These are phyloP conservation scores for Drosophila pseudotakahashii DNA, from an alignment of 2,888 invertebrate genomes.

Conservation along the genomic window DNA sequence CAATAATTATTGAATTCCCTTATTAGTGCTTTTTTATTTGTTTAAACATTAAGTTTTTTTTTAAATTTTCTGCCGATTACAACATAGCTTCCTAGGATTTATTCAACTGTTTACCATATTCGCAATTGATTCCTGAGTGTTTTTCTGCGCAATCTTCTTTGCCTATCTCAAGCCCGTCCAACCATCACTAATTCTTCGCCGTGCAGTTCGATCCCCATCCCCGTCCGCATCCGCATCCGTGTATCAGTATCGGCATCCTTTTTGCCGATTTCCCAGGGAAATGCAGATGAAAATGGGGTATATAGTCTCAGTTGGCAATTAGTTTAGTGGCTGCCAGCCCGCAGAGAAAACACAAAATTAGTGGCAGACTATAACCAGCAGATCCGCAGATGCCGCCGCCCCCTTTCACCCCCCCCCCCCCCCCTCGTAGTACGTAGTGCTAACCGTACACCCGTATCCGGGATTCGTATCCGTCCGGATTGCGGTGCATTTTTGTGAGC, in stretches of 20 bases:
- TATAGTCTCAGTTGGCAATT: constrained; percentile 46
- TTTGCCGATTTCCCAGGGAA: constrained; percentile 22
- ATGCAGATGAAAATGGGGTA: constrained; percentile 14
- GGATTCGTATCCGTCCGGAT: constrained; percentile 35
- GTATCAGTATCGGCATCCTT: no score
- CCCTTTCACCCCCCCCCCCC: no score
- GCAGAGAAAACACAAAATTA: constrained; percentile 48
- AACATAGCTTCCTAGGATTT: neutral
- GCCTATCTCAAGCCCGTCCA: neutral
- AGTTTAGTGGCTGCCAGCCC: constrained; percentile 46
- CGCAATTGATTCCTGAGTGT: neutral
- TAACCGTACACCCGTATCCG: constrained; percentile 14
- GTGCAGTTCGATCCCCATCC: constrained; percentile 6
- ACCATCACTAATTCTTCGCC: constrained; percentile 2
- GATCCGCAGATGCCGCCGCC: neutral
- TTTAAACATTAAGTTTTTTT: no score
- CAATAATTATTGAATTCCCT: no score
- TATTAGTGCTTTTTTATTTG: no score
- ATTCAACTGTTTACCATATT: neutral
- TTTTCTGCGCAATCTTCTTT: neutral
- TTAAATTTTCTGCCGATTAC: no score
- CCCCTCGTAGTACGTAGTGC: neutral
- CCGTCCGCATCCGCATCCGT: constrained; percentile 3
- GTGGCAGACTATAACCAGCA: constrained; percentile 41
- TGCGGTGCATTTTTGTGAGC: constrained; percentile 41